Conservation (phyloP, 2,797 vertebrate species). For the Heteromormyrus szaboi region DNA sequence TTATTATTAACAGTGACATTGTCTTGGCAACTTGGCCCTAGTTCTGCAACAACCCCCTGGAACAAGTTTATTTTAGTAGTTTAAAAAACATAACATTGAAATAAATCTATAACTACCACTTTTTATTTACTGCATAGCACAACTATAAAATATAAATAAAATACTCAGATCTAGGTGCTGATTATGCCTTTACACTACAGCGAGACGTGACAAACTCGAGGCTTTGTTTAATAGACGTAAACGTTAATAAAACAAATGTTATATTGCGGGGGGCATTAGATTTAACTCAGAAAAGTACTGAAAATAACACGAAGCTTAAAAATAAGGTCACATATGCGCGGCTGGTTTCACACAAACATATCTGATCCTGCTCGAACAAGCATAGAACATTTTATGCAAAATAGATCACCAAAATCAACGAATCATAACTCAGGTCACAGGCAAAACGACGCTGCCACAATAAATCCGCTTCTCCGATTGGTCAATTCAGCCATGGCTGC, state of each 20-base stretch:
- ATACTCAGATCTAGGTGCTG: neutral
- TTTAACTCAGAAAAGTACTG: neutral
- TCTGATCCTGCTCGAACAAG: constrained; percentile 7
- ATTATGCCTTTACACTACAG: neutral
- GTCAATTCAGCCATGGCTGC: constrained; percentile 36
- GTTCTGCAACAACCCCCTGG: neutral
- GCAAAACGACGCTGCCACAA: constrained; percentile 51
- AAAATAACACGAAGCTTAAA: neutral
- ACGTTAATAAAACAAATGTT: neutral
- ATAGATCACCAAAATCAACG: constrained; percentile 34
- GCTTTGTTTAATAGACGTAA: neutral
- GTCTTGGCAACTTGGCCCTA: neutral
- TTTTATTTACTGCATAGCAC: neutral
- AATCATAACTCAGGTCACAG: constrained; percentile 58
- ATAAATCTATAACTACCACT: neutral
- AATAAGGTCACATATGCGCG: constrained; percentile 15
- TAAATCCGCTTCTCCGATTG: constrained; percentile 49
- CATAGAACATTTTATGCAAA: constrained; percentile 47
- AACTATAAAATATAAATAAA: neutral
- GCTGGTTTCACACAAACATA: neutral
- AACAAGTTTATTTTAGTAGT: neutral
- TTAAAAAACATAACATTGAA: neutral
- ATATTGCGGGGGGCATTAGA: neutral
- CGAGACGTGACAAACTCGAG: neutral
- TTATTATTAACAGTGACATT: neutral